Evolutionary conservation across 1,140 invertebrate species (phyloP).

Genomic region (Philaenus spumarius): DNA sequence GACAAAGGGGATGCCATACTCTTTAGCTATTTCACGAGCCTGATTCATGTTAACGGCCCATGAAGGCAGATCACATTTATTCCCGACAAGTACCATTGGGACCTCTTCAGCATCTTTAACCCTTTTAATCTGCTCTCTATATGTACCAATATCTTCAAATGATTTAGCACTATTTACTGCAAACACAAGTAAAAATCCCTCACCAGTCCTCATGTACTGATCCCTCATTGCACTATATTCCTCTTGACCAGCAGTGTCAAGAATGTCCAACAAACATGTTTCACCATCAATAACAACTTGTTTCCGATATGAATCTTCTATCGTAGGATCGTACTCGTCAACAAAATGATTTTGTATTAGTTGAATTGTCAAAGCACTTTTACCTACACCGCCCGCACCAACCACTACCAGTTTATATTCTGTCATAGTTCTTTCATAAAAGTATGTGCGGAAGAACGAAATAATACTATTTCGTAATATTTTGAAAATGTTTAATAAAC

Average conservation of each 20-base stretch:
- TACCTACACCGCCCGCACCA: constrained; percentile 96
- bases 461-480: constrained; percentile 26
- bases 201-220: constrained; percentile 96
- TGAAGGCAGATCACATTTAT: constrained; percentile 92
- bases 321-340: constrained; percentile 87
- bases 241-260: constrained; percentile 96
- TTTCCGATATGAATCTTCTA: constrained; percentile 97
- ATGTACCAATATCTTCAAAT: constrained; percentile 73
- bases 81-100: constrained; percentile 95
- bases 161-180: constrained; percentile 70
- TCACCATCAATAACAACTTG: constrained; percentile 99
- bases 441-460: constrained; percentile 26
- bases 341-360: constrained; percentile 99
- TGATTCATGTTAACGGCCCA: constrained; percentile 65
- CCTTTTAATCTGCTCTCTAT: constrained; percentile 91
- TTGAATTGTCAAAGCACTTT: constrained; percentile 98
- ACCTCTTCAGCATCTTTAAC: constrained; percentile 97
- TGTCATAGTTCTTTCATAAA: constrained; percentile 51
- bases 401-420: constrained; percentile 81
- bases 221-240: constrained; percentile 94
- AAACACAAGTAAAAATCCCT: constrained; percentile 85
- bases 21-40: constrained; percentile 83
- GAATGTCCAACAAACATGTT: constrained; percentile 94
- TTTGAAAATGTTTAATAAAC: too few relatives aligned
- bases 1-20: constrained; percentile 95